Conservation (phyloP, 2,113 vertebrate species). For the Dasypus novemcinctus region DNA sequence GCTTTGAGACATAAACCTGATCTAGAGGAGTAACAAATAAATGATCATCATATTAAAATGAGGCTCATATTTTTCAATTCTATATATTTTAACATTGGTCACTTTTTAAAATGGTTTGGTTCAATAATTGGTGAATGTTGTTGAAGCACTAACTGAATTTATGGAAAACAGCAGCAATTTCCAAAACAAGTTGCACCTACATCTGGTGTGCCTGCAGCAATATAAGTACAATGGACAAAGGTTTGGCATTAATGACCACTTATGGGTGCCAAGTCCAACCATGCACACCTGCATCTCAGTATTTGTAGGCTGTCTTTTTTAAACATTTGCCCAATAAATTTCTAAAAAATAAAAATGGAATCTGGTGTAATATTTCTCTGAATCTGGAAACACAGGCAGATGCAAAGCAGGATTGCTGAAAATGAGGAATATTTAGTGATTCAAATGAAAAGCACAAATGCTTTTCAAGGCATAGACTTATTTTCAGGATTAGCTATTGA, state of each 20-base stretch:
- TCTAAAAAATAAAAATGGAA: constrained; percentile 42
- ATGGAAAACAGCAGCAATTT: constrained; percentile 35
- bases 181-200: constrained; percentile 57
- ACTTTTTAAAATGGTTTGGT: constrained; percentile 33
- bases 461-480: constrained; percentile 23
- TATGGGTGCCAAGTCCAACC: constrained; percentile 35
- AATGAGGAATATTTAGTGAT: constrained; percentile 38
- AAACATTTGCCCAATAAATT: constrained; percentile 57
- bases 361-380: not conserved
- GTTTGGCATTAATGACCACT: constrained; percentile 55
- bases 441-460: constrained; percentile 56
- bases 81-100: constrained; percentile 22
- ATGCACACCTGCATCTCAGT: constrained; percentile 65
- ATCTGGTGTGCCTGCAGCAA: constrained; percentile 72
- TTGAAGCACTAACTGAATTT: constrained; percentile 50
- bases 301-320: constrained; percentile 41
- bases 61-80: constrained; percentile 37
- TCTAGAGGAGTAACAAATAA: constrained; percentile 53
- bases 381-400: constrained; percentile 24
- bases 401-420: constrained; percentile 50
- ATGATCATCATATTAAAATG: constrained; percentile 9
- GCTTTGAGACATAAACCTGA: constrained; percentile 32
- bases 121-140: constrained; percentile 36
- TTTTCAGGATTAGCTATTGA: constrained; percentile 18
- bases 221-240: constrained; percentile 59